phyloP scores from a whole-genome alignment of 2,797 vertebrate species.

The Muraenolepis orangiensis region DNA sequence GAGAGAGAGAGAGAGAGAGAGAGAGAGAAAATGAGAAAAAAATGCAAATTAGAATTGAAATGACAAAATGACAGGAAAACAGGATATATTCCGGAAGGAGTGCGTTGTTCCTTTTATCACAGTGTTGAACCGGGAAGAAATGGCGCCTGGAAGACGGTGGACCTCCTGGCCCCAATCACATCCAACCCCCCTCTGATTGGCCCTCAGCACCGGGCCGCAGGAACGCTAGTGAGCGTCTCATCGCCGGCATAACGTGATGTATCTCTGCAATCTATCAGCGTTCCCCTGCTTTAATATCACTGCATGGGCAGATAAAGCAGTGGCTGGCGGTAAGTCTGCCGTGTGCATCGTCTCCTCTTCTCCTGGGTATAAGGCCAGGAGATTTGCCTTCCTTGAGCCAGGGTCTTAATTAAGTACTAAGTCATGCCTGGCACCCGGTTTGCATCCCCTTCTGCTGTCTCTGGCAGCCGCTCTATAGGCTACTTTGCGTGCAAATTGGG shows the following conservation, averaged over 20 bases:
- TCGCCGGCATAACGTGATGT: constrained; percentile 7
- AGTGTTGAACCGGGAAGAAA: constrained; percentile 57
- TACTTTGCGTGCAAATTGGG: constrained; percentile 61
- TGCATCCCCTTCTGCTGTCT: constrained; percentile 72
- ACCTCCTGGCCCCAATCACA: constrained; percentile 35
- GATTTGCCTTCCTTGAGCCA: constrained; percentile 73
- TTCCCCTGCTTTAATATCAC: not conserved
- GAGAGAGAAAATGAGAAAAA: not conserved
- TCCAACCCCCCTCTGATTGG: constrained; percentile 33
- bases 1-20: constrained; percentile 28
- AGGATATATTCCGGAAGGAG: constrained; percentile 45
- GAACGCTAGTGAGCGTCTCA: constrained; percentile 26
- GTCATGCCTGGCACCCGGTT: constrained; percentile 76
- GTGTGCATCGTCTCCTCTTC: constrained; percentile 57
- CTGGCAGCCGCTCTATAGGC: constrained; percentile 63
- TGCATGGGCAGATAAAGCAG: constrained; percentile 11
- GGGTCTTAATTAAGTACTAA: constrained; percentile 76
- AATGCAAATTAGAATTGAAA: not conserved
- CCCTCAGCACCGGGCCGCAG: constrained; percentile 37
- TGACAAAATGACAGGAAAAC: constrained; percentile 23
- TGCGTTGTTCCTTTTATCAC: constrained; percentile 51
- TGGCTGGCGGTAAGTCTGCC: constrained; percentile 46
- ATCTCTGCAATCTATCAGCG: not conserved
- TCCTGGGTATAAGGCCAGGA: constrained; percentile 67
- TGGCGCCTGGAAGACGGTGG: constrained; percentile 41